A percentile compares a stretch with the other conserved stretches of the same genome.
Conservation (phyloP, 2,113 vertebrate species). For the Protomyctophum bolini region DNA sequence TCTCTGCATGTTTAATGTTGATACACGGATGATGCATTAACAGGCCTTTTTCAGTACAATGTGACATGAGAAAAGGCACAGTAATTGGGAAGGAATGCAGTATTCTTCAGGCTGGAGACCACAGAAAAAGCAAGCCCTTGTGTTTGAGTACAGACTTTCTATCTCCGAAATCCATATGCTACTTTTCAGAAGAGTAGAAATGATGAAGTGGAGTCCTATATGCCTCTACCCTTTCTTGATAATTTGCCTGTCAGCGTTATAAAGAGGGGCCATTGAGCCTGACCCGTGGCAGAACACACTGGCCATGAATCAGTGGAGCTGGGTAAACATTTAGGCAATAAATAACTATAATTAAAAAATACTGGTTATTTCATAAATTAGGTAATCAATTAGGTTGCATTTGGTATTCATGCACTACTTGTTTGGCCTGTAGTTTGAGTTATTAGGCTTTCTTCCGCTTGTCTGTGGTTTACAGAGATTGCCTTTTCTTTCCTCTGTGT, state of each 20-base stretch:
- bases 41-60: conserved; percentile 35
- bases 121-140: no score
- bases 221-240: conserved; percentile 27
- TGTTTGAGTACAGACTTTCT: conserved; percentile 36
- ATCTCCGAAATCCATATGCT: not conserved
- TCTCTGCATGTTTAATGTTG: conserved; percentile 63
- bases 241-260: conserved; percentile 63
- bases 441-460: conserved; percentile 61
- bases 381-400: conserved; percentile 77
- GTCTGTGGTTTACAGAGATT: conserved; percentile 41
- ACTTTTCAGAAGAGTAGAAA: conserved; percentile 4
- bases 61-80: not conserved
- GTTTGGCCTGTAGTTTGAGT: conserved; percentile 69
- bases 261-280: conserved; percentile 57
- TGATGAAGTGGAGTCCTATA: conserved; percentile 55
- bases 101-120: conserved; percentile 21
- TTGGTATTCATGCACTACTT: conserved; percentile 79
- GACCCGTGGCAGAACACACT: conserved; percentile 50
- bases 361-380: conserved; percentile 75
- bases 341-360: conserved; percentile 75
- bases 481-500: conserved; percentile 38
- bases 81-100: not conserved
- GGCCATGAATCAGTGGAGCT: conserved; percentile 67
- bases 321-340: conserved; percentile 70
- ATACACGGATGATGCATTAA: conserved; percentile 63